These are phyloP conservation scores for Merodon equestris DNA, from an alignment of 2,888 invertebrate genomes.

Conservation along the genomic window DNA sequence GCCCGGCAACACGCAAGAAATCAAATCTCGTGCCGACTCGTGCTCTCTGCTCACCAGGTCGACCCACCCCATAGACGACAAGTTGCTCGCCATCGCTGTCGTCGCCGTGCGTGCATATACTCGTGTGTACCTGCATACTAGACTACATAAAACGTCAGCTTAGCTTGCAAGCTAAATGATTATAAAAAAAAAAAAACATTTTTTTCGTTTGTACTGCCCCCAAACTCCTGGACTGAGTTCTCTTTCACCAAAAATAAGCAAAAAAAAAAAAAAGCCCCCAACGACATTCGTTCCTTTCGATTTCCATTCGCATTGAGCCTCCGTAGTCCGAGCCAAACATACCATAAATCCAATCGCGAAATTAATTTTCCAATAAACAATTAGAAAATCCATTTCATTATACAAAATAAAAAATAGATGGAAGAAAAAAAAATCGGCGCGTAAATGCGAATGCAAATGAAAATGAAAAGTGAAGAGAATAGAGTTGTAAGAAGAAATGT, in stretches of 20 bases:
- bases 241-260: not conserved
- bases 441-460: conserved; percentile 67
- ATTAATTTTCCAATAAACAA: conserved; percentile 7
- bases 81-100: conserved; percentile 20
- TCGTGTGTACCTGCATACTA: conserved; percentile 45
- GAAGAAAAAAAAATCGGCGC: conserved; percentile 54
- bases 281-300: conserved; percentile 17
- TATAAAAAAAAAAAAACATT: conserved; percentile 16
- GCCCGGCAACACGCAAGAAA: conserved; percentile 27
- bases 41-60: not conserved
- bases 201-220: too few species aligned
- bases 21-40: not conserved
- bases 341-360: too few species aligned
- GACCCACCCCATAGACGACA: conserved; percentile 55
- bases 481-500: conserved; percentile 69
- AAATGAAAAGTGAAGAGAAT: conserved; percentile 65
- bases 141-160: conserved; percentile 32
- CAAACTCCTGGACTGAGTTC: conserved; percentile 17
- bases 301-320: conserved; percentile 28
- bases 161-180: conserved; percentile 34
- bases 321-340: too few species aligned
- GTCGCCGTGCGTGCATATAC: conserved; percentile 29
- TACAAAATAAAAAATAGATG: conserved; percentile 15
- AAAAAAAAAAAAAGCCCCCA: too few species aligned
- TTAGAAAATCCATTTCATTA: conserved; percentile 5